Conservation (phyloP, 2,113 vertebrate genomes). For the Pontoporia blainvillei region DNA sequence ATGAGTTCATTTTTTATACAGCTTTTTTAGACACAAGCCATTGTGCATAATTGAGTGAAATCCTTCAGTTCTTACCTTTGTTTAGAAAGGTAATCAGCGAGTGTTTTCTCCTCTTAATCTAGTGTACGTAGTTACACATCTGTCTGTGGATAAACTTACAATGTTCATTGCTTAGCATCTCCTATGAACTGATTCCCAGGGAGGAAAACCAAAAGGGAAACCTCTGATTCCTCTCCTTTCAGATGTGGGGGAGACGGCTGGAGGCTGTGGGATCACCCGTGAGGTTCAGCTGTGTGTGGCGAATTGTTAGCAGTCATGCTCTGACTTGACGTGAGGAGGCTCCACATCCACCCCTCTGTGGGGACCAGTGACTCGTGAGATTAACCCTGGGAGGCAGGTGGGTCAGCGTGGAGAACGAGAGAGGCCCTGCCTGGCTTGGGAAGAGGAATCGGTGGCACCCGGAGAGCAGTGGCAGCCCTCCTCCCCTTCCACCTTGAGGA, state of each 20-base stretch:
- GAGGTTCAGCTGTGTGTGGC: neutral
- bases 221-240: neutral
- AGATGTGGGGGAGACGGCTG: neutral
- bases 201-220: neutral
- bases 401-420: neutral
- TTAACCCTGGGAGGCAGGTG: neutral
- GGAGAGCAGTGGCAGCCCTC: neutral
- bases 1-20: neutral
- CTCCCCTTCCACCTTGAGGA: neutral
- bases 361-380: neutral
- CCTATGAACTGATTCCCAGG: neutral
- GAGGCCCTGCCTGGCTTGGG: neutral
- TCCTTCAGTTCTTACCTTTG: neutral
- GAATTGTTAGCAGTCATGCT: neutral
- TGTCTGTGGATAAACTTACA: neutral
- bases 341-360: neutral
- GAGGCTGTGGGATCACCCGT: neutral
- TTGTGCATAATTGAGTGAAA: conserved; percentile 33
- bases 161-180: neutral
- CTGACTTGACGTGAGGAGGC: neutral
- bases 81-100: neutral
- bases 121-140: neutral
- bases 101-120: neutral
- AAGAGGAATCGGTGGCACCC: neutral
- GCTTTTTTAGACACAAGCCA: conserved; percentile 27